Evolutionary conservation across 92 coral and sea anemone genomes (phyloP), one percentile per base, ranked within the genome.

Genomic region (Phymanthus crucifer): DNA sequence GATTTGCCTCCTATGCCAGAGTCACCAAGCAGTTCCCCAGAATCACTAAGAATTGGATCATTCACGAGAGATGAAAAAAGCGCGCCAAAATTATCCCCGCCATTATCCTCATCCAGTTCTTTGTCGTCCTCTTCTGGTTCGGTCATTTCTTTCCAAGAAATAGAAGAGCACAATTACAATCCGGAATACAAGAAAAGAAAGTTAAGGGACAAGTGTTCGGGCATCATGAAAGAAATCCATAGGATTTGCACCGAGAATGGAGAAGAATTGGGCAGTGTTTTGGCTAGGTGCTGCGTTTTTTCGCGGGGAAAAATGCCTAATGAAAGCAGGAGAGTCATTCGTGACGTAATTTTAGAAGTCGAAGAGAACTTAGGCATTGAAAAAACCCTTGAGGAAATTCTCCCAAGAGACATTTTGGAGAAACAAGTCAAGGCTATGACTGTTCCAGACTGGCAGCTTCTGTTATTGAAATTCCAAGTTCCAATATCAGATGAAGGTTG

Each of bases 281-380:
- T 69, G 33, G 83, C 83, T 11, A 58, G 58, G 18, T 66, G 66
- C 66, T 79, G 83, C 56, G 21, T 65, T n/a, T 68, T 66, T 32
- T 11, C 67, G 58, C 32, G 76, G 4, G 72, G 72, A 27, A 21
- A 68, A 37, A 4, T 68, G 29, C 3, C 6, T 2, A 40, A 1
- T 16, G 36, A 29, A 3, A 33, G 72, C 34, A 27, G 36, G 18
- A 37, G 14, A 68, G 36, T 68, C 40, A 68, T 68, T 37, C 4
- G 8, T 27, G 72, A 68, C 14, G 72, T 68, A 5, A 27, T 68
- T 68, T 27, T 17, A 6, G 36, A 68, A 27, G 72, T 68, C 0
- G 72, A 68, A 11, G 36, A 68, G 4, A 37, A 9, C 0, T 68
- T 68, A 29, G 72, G 72, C 0, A 1, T 68, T 0, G 72, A 68